These are phyloP conservation scores for Cirrhinus mrigala DNA, from an alignment of 2,797 vertebrate species.

Conservation along the genomic window DNA sequence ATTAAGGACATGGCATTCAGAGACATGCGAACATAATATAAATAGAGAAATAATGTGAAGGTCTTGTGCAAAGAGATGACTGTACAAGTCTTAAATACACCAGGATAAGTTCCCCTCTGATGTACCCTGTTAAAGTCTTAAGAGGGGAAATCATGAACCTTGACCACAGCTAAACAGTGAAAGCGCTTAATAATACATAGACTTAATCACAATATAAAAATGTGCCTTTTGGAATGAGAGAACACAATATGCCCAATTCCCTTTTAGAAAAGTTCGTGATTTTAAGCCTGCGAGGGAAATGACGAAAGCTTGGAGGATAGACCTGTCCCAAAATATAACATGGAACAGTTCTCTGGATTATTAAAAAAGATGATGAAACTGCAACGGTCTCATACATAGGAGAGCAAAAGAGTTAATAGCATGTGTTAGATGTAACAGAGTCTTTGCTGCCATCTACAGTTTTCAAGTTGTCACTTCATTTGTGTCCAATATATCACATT, in stretches of 20 bases:
- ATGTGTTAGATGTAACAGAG: not conserved
- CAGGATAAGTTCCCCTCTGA: slow-evolving; percentile 47
- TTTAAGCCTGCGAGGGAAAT: slow-evolving; percentile 56
- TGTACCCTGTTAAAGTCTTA: slow-evolving; percentile 38
- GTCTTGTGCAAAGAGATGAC: slow-evolving; percentile 77
- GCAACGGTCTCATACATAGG: not conserved
- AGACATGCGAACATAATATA: slow-evolving; percentile 82
- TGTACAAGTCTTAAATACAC: slow-evolving; percentile 68
- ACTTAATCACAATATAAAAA: slow-evolving; percentile 66
- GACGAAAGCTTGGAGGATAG: slow-evolving; percentile 2
- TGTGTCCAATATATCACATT: not conserved
- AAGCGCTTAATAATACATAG: slow-evolving; percentile 63
- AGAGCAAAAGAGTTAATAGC: not conserved
- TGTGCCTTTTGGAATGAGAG: slow-evolving; percentile 61
- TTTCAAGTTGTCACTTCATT: slow-evolving; percentile 22
- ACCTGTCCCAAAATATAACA: slow-evolving; percentile 17
- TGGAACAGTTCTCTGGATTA: slow-evolving; percentile 2
- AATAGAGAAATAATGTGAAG: slow-evolving; percentile 72
- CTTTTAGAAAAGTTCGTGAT: slow-evolving; percentile 59
- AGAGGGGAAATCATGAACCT: slow-evolving; percentile 40
- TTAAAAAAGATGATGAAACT: slow-evolving; percentile 20
- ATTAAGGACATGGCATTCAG: slow-evolving; percentile 86
- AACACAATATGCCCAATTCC: slow-evolving; percentile 62
- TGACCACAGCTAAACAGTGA: slow-evolving; percentile 56
- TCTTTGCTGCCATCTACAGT: slow-evolving; percentile 36